phyloP scores from a whole-genome alignment of 2,113 vertebrate species.

The Marmota monax region DNA sequence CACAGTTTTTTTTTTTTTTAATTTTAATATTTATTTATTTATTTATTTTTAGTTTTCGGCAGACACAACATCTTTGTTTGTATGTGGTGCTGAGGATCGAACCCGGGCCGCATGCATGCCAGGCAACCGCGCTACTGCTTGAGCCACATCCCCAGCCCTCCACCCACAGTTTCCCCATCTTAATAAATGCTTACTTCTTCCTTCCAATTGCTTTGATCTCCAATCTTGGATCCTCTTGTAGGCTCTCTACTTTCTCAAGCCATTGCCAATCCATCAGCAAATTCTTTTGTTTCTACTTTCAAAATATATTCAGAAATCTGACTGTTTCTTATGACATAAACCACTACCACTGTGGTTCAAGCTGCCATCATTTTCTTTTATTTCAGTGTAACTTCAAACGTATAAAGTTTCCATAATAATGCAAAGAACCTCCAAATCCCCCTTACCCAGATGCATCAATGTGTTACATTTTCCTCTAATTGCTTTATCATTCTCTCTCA shows the following conservation, averaged over 20 bases:
- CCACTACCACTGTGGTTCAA: background rate
- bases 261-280: background rate
- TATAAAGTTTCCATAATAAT: background rate
- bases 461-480: conserved; percentile 20
- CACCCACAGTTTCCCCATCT: background rate
- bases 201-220: background rate
- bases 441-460: background rate
- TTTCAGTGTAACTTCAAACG: background rate
- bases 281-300: background rate
- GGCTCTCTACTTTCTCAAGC: background rate
- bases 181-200: conserved; percentile 12
- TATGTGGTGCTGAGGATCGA: too few relatives aligned
- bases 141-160: too few relatives aligned
- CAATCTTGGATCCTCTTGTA: background rate
- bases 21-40: too few relatives aligned
- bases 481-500: background rate
- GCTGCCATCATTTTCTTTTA: background rate
- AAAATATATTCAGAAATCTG: conserved; percentile 3
- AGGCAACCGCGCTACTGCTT: too few relatives aligned
- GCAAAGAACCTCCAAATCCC: background rate
- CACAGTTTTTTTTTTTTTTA: too few relatives aligned
- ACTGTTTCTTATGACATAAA: background rate
- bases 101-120: too few relatives aligned
- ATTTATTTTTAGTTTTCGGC: too few relatives aligned
- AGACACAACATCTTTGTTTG: too few relatives aligned